Base-by-base conservation (phyloP, 2,797 vertebrate genomes). In the Falco berigora region DNA sequence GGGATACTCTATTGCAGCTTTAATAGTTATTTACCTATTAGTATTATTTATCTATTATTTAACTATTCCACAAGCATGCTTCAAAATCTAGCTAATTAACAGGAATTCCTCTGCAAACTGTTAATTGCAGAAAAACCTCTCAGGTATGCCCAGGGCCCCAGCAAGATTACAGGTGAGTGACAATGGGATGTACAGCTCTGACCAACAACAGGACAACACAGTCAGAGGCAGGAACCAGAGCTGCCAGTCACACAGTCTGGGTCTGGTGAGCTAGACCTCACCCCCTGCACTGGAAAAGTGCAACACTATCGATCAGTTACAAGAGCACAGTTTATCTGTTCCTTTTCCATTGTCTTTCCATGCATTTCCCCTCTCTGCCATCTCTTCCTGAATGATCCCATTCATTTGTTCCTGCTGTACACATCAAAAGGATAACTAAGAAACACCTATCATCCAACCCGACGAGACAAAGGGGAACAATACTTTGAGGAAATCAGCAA, bases 241-340 rank as follows among this genome's bases (percentile, higher is more conserved):
- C 56, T 77, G 55, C 49, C 83, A 75, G 32, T 20, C 42, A 27
- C 49, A 8, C 3, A 28, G 49, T 27, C 38, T 36, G 32, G 34
- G 6, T 28, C 50, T 87, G 81, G 42, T 30, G 64, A 34, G 56
- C 24, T 55, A 88, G 30, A 40, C 30, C 8, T 49, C 9, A 10
- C 3, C 15, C 16, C 3, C 44, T 32, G 49, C 25, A 77, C 64
- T 81, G 42, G 16, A n/a, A 49, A 62, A 92, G 4, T 32, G 25
- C 53, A 71, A 4, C 21, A 7, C 20, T 42, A 10, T 0, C 0
- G 0, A 32, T 27, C 62, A 38, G 12, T 32, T 10, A 28, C 28
- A 83, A 58, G 20, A 19, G 27, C 30, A 44, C 22, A 69, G 25
- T 73, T 62, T 4, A 78, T 19, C 25, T 81, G 24, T 15, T 90